A percentile compares a stretch with the other conserved stretches of the same genome.
Evolutionary conservation across 2,113 vertebrate genomes (phyloP).

Genomic region (Chloebia gouldiae): DNA sequence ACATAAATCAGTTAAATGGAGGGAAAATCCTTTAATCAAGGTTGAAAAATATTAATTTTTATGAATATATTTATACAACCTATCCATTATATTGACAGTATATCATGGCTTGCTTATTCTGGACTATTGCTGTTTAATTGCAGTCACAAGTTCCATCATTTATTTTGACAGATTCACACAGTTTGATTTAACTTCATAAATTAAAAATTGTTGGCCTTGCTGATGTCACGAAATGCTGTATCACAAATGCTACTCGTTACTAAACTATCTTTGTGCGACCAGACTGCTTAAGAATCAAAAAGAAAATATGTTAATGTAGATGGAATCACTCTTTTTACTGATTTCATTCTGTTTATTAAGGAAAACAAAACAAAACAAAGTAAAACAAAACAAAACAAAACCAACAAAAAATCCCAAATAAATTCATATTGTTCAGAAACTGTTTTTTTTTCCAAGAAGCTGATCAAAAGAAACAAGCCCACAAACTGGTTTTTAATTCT

Average conservation of each 20-base stretch:
- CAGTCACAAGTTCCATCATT: background rate
- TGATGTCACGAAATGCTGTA: background rate
- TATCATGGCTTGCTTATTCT: background rate
- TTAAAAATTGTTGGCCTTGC: background rate
- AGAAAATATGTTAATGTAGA: background rate
- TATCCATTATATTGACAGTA: background rate
- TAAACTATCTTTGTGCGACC: background rate
- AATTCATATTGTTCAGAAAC: background rate
- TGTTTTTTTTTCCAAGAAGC: background rate
- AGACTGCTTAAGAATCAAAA: background rate
- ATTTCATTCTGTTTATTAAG: background rate
- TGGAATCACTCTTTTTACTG: background rate
- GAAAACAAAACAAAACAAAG: background rate
- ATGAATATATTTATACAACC: background rate
- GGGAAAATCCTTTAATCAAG: background rate
- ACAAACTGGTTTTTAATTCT: background rate
- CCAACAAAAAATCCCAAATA: background rate
- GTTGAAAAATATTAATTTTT: background rate
- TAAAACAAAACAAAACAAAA: background rate
- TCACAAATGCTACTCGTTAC: background rate
- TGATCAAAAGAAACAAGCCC: background rate
- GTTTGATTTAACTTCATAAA: background rate
- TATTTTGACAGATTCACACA: background rate
- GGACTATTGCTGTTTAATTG: background rate
- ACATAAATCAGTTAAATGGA: background rate